Evolutionary conservation across 2,888 invertebrate genomes (phyloP).

Genomic region (Tanytarsus gracilentus): DNA sequence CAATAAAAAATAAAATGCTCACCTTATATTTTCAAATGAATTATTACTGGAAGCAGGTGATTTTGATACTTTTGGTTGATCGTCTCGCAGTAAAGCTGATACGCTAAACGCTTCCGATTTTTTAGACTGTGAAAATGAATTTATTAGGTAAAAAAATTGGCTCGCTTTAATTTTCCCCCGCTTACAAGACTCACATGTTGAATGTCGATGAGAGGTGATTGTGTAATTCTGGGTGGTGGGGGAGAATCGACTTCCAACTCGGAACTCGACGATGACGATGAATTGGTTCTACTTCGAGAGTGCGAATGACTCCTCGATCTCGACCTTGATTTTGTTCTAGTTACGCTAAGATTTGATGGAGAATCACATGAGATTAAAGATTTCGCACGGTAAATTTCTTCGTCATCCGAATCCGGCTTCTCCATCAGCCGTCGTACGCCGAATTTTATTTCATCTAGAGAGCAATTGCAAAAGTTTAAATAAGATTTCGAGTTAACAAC

Average conservation of each 20-base stretch:
- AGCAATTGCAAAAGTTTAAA: conserved; percentile 33
- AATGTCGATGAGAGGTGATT: conserved; percentile 39
- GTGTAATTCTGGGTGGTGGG: conserved; percentile 45
- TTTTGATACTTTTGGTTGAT: conserved; percentile 55
- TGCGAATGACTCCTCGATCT: conserved; percentile 39
- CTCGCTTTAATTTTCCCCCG: neutral
- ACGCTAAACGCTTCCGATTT: conserved; percentile 79
- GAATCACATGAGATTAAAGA: conserved; percentile 25
- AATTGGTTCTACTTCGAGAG: conserved; percentile 36
- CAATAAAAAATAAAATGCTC: conserved; percentile 27
- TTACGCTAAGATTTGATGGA: conserved; percentile 27
- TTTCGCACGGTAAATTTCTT: conserved; percentile 42
- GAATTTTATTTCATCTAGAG: conserved; percentile 71
- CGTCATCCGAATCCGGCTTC: conserved; percentile 49
- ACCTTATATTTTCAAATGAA: conserved; percentile 34
- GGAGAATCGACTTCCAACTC: conserved; percentile 71
- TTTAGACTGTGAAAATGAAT: conserved; percentile 42
- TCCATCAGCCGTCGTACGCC: conserved; percentile 72
- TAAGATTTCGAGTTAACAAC: neutral
- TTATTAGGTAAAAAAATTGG: neutral
- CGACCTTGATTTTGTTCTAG: conserved; percentile 32
- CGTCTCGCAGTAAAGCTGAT: conserved; percentile 70
- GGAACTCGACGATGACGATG: conserved; percentile 52
- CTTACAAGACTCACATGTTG: conserved; percentile 6
- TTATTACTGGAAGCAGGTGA: conserved; percentile 47